Base-by-base conservation (phyloP, 2,888 invertebrate genomes). In the Rambutsinella grinnellia region DNA sequence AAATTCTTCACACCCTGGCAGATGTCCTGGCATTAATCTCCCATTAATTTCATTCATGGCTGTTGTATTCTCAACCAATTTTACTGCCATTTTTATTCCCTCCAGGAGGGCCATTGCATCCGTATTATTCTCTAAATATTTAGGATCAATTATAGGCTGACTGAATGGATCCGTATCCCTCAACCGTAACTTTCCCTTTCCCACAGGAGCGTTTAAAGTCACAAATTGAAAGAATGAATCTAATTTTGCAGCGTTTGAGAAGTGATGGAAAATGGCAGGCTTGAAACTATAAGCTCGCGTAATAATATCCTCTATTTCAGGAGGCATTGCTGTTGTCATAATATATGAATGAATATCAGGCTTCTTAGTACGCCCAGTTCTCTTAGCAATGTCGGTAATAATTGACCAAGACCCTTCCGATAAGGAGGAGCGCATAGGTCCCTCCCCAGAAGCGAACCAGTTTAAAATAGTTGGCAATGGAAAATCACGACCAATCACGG, bases 271-370 rank as follows among this genome's bases (percentile, higher is more conserved):
- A 26, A 76, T 23, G 72, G 75, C 78, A 0, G 80, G 80, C 46
- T 67, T 72, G 46, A 78, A 62, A 49, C 78, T 80, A 26, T 78
- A 78, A 8, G 71, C 66, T 28, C 74, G 51, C 19, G 23, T 36
- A 15, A 65, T 60, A 10, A 72, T 49, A 17, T 51, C 23, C 2
- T 28, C n/a, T 1, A 66, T 27, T 44, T 76, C 70, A 0, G 65
- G 27, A 3, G 72, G 65, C 63, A 76, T 71, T 21, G 77, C 75
- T 19, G 68, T 53, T 10, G 79, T 69, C 13, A 81, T 17, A 46
- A 82, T 66, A 47, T 82, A 82, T 13, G 80, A 36, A 24, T 82
- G 80, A 53, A 82, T 70, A 56, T 82, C 75, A 15, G 80, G 80
- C 15, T 68, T 67, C 1, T 54, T 44, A 0, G 60, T 60, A 13